Percentiles rank a stretch among this genome's conserved stretches.
Evolutionary conservation across 2,797 vertebrate genomes (phyloP).

Genomic region (Alca torda): DNA sequence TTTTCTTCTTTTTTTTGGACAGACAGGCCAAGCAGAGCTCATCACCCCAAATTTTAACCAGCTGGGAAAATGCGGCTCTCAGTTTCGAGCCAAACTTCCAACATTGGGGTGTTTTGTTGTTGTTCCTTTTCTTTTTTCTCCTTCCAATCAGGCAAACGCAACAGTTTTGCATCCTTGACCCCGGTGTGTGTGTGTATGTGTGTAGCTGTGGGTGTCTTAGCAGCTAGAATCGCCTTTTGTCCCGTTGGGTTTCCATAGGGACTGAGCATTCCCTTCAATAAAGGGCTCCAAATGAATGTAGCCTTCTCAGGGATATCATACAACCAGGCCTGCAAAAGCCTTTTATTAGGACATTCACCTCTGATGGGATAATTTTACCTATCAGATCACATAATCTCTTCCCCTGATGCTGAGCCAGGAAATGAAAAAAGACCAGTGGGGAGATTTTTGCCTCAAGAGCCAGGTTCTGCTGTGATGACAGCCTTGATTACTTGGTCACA

Average conservation of each 20-base stretch:
- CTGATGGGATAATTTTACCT: conserved; percentile 76
- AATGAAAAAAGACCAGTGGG: conserved; percentile 57
- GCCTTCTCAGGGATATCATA: conserved; percentile 84
- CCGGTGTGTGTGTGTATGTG: neutral
- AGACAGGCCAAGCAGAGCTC: neutral
- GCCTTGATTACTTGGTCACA: conserved; percentile 8
- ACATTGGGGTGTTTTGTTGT: neutral
- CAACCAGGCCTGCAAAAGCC: conserved; percentile 70
- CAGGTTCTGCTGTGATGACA: conserved; percentile 7
- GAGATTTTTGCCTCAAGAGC: neutral
- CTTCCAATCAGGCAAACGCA: neutral
- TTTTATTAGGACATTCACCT: conserved; percentile 77
- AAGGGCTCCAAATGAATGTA: conserved; percentile 24
- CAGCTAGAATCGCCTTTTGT: conserved; percentile 51
- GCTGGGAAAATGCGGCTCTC: neutral
- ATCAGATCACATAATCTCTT: conserved; percentile 73
- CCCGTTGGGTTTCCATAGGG: conserved; percentile 19
- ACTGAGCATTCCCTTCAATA: conserved; percentile 41
- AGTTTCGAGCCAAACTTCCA: neutral
- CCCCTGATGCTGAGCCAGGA: conserved; percentile 68
- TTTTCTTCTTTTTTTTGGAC: neutral
- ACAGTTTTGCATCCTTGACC: neutral
- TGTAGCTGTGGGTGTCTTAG: neutral
- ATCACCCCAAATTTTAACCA: neutral
- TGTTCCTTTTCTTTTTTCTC: neutral